Conservation (phyloP, 1,140 invertebrate species). For the Solen grandis region DNA sequence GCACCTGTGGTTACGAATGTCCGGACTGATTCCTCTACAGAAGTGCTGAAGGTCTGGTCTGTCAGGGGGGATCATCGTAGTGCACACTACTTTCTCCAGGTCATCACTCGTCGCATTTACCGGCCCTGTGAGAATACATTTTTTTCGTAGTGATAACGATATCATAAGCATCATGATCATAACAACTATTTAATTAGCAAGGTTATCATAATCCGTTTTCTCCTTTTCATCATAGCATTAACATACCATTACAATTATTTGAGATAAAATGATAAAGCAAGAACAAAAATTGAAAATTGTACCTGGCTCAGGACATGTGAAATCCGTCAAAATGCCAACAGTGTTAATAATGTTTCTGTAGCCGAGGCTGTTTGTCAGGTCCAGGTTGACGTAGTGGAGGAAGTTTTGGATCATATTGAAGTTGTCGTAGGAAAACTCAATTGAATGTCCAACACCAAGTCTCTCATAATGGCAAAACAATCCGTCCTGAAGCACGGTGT, state of each 20-base stretch:
- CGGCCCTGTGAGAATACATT: not conserved
- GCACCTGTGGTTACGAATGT: constrained; percentile 25
- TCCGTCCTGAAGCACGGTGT: constrained; percentile 56
- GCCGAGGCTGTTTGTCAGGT: constrained; percentile 60
- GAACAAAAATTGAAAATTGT: no score
- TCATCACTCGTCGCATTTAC: not conserved
- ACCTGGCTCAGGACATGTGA: constrained; percentile 68
- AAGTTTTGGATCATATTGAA: constrained; percentile 61
- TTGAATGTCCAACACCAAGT: constrained; percentile 59
- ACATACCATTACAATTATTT: no score
- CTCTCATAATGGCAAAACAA: constrained; percentile 63
- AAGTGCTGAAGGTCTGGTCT: not conserved
- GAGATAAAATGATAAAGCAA: no score
- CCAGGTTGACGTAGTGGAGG: constrained; percentile 64
- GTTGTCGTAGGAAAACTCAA: constrained; percentile 51
- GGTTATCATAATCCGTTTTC: no score
- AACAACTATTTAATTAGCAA: no score
- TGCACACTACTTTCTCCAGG: not conserved
- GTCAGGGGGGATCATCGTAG: not conserved
- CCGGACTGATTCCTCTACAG: not conserved
- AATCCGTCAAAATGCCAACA: constrained; percentile 62
- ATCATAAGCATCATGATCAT: no score
- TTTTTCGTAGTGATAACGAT: no score
- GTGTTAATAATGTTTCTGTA: constrained; percentile 62
- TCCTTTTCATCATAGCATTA: no score